Conservation (phyloP, 2,888 invertebrate species). For the Nephrotoma guestfalica region DNA sequence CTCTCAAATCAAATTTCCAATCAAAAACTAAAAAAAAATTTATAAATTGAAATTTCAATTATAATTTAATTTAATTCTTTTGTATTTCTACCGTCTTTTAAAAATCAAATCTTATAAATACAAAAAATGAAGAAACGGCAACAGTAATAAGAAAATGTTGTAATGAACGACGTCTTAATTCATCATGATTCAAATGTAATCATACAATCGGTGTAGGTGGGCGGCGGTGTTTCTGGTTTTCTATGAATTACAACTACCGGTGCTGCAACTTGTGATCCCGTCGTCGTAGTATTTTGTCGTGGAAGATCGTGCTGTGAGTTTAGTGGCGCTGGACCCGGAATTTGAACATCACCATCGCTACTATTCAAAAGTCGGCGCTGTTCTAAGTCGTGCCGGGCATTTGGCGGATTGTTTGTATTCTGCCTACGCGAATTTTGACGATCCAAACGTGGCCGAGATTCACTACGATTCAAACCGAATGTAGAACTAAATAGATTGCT, state of each 20-base stretch:
- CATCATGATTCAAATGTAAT: background rate
- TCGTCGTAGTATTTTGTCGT: background rate
- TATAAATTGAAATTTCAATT: background rate
- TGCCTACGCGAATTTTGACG: background rate
- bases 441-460: background rate
- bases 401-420: background rate
- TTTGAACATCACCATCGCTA: background rate
- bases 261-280: background rate
- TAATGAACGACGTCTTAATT: background rate
- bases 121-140: background rate
- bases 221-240: background rate
- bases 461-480: background rate
- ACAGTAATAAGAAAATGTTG: background rate
- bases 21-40: background rate
- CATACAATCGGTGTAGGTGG: background rate
- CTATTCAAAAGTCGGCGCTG: background rate
- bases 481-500: background rate
- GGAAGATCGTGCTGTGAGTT: background rate
- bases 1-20: conserved; percentile 2
- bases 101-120: background rate
- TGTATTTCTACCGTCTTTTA: background rate
- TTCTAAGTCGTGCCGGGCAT: background rate
- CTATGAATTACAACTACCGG: background rate
- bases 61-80: background rate
- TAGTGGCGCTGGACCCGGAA: background rate